Conservation (phyloP, 2,888 invertebrate genomes). For the Lumbricus terrestris region DNA sequence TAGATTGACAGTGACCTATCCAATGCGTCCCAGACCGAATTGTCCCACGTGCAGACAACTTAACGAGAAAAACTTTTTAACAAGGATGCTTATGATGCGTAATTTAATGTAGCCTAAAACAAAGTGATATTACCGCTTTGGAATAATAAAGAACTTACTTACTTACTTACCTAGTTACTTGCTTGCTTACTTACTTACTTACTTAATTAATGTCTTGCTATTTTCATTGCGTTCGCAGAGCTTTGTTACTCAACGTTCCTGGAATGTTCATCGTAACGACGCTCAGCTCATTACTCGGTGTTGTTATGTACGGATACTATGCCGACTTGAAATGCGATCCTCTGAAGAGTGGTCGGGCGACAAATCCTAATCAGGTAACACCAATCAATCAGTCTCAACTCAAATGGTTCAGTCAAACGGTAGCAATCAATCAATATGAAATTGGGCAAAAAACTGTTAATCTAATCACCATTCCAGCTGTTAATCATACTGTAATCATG, state of each 20-base stretch:
- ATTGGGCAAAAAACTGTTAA: no score
- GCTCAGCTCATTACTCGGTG: constrained; percentile 44
- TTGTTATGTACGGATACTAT: constrained; percentile 48
- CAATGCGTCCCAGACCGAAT: no score
- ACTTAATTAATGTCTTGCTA: not conserved
- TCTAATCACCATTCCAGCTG: no score
- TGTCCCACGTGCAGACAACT: no score
- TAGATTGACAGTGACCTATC: no score
- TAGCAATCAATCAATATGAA: not conserved
- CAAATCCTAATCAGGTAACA: constrained; percentile 45
- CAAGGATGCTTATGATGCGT: no score
- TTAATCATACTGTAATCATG: no score
- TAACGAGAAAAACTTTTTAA: no score
- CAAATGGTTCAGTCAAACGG: not conserved
- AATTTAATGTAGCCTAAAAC: no score
- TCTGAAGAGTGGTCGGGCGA: constrained; percentile 37
- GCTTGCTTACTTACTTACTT: no score
- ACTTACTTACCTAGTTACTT: not conserved
- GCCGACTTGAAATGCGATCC: constrained; percentile 46
- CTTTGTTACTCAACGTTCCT: constrained; percentile 44
- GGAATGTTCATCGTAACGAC: constrained; percentile 46
- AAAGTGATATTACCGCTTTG: no score
- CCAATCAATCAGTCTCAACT: not conserved
- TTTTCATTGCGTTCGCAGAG: constrained; percentile 35
- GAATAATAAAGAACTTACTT: no score